These are phyloP conservation scores for Diorhabda sublineata DNA, from an alignment of 1,140 invertebrate genomes.

Conservation along the genomic window DNA sequence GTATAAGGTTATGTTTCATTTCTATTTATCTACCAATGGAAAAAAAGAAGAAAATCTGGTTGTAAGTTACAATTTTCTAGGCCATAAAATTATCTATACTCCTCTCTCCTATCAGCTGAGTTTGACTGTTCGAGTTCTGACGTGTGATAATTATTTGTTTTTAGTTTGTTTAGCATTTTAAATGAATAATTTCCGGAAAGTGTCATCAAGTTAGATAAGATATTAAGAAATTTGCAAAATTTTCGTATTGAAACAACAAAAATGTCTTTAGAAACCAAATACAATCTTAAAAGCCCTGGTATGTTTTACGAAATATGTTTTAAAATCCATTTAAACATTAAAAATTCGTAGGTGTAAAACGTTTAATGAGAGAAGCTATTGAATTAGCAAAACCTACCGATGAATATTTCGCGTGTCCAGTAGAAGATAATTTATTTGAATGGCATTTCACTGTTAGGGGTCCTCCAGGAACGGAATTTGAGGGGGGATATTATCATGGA, in stretches of 20 bases:
- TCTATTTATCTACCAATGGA: too few species aligned
- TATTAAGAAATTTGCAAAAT: conserved; percentile 4
- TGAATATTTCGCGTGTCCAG: conserved; percentile 84
- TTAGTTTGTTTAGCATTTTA: conserved; percentile 7
- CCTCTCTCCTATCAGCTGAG: background rate
- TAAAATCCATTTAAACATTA: conserved; percentile 4
- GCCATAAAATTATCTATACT: too few species aligned
- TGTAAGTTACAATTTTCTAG: too few species aligned
- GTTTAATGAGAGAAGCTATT: conserved; percentile 87
- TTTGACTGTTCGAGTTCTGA: background rate
- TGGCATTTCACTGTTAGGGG: conserved; percentile 97
- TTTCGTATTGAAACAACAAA: conserved; percentile 3
- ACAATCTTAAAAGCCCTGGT: conserved; percentile 47
- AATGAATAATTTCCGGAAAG: conserved; percentile 9
- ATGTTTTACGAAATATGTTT: conserved; percentile 26
- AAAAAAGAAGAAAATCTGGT: too few species aligned
- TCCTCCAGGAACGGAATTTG: conserved; percentile 82
- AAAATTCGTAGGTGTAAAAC: conserved; percentile 73
- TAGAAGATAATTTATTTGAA: conserved; percentile 96
- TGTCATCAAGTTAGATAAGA: conserved; percentile 10
- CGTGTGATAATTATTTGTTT: conserved; percentile 15
- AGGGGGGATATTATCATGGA: conserved; percentile 87
- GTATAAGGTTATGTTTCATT: too few species aligned
- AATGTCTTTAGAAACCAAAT: conserved; percentile 41
- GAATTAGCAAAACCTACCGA: conserved; percentile 83